Conservation (phyloP, 1,140 invertebrate genomes). For the Heliconius himera region DNA sequence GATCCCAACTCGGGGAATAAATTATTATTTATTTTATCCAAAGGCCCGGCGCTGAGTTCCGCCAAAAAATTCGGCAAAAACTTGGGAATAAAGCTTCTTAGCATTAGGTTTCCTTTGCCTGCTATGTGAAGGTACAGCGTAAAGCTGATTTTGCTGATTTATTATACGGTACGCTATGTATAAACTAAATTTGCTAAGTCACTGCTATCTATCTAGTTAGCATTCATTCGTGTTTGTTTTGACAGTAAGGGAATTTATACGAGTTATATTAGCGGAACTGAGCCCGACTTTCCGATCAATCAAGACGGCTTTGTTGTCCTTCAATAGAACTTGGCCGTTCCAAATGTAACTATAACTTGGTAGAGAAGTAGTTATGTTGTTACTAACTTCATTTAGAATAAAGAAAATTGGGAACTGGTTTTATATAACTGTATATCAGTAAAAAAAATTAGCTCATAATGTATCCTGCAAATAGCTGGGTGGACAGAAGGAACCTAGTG, state of each 20-base stretch:
- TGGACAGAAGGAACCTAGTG: no score
- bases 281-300: conserved; percentile 18
- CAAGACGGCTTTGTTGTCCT: conserved; percentile 19
- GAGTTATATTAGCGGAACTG: conserved; percentile 18
- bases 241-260: conserved; percentile 8
- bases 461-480: no score
- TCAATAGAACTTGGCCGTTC: not conserved
- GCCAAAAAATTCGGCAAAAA: no score
- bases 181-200: not conserved
- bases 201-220: not conserved
- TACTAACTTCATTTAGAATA: not conserved
- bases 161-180: no score
- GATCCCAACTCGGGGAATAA: no score
- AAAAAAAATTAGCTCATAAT: no score
- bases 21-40: no score
- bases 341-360: not conserved
- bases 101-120: no score
- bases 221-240: conserved; percentile 13
- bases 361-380: conserved; percentile 3
- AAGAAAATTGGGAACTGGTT: not conserved
- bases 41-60: no score
- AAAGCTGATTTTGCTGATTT: no score
- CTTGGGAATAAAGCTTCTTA: no score
- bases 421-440: not conserved
- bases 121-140: no score